Base-by-base conservation (phyloP, 2,888 invertebrate genomes). In the Nomada fucata region DNA sequence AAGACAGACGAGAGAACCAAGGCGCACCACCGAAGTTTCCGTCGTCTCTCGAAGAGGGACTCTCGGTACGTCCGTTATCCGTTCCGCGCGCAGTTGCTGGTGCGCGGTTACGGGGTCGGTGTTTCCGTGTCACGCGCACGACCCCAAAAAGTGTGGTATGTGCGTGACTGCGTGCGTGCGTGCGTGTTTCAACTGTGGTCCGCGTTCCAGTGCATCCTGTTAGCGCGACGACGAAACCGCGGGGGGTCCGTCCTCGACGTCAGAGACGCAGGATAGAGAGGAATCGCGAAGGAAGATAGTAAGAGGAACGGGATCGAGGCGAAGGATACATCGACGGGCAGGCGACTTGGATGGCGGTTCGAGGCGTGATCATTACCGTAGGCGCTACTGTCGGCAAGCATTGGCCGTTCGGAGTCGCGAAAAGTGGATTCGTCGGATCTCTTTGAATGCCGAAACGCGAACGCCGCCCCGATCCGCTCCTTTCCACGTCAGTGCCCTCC, bases 361-460 rank as follows among this genome's bases (percentile, higher is more conserved):
- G 73, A 59, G 23, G 2, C 4, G 36, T 50, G 50, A 67, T 68
- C 74, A 18, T 67, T 69, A 29, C 29, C 69, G 75, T 18, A 53
- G 36, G 60, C 67, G 64, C 50, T 75, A 59, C 20, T 72, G 55
- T 71, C 36, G 69, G 29, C 42, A 29, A 50, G 23, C 60, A 57
- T 61, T 52, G 50, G 20, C 65, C 47, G 50, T 0, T 52, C 42
- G 52, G 52, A 82, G 65, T 60, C 73, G 86, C 72, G 85, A 83
- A 88, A 79, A 88, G 88, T 88, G 88, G 88, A 88, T 86, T 88
- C 85, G 88, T 61, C 88, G 85, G 74, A 70, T 63, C 65, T 70
- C 64, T 59, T 42, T 59, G 68, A 71, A 60, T 75, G 74, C 76
- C 47, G 47, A 47, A 57, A 23, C 69, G 72, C 69, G 77, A 81